Conservation (phyloP, 2,113 vertebrate species). For the Pomatorhinus ruficollis region DNA sequence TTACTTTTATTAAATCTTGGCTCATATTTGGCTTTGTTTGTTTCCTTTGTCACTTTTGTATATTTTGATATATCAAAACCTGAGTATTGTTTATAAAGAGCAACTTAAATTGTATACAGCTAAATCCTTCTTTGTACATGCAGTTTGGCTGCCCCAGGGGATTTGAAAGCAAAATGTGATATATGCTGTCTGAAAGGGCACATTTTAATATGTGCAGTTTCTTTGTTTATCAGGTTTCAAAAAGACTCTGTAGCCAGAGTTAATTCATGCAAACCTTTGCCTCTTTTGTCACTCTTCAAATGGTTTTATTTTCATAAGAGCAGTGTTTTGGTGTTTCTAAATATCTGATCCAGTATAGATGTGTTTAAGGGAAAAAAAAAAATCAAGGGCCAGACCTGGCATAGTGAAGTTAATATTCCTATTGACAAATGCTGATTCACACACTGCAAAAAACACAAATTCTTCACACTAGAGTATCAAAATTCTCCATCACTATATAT, state of each 20-base stretch:
- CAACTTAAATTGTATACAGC: background rate
- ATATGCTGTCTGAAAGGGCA: constrained; percentile 24
- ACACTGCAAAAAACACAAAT: background rate
- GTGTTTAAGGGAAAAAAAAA: background rate
- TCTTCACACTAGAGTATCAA: background rate
- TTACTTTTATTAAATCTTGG: background rate
- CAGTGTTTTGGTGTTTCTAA: background rate
- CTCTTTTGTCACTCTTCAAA: background rate
- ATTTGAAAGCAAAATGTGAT: background rate
- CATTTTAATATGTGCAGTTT: constrained; percentile 19
- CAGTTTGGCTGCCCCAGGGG: background rate
- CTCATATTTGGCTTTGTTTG: background rate
- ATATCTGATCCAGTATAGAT: background rate
- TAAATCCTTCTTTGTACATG: background rate
- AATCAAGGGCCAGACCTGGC: background rate
- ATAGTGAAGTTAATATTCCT: background rate
- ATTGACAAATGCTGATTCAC: background rate
- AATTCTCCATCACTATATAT: background rate
- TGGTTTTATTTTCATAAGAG: background rate
- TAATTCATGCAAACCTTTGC: background rate
- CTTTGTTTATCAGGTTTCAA: background rate
- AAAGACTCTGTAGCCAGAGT: background rate
- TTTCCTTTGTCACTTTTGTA: background rate
- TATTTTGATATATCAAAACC: background rate
- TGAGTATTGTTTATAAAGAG: background rate